Base-by-base conservation (phyloP, 2,113 vertebrate genomes). In the Lasiurus borealis region DNA sequence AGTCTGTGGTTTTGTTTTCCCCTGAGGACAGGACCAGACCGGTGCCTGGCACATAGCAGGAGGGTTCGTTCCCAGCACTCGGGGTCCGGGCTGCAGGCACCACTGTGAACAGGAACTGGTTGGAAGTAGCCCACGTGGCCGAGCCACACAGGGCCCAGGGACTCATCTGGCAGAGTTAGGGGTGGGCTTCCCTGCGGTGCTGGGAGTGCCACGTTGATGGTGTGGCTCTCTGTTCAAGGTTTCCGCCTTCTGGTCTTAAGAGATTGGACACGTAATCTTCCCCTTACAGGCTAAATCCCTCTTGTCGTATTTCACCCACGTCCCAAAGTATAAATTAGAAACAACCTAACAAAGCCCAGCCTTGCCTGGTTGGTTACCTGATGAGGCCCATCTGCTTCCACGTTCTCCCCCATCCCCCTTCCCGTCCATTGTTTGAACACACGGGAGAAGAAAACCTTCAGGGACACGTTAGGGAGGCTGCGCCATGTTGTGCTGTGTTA, bases 121-220 rank as follows among this genome's bases (percentile, higher is more conserved):
- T 9, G 31, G 40, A 36, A 81, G 48, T 44, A 36, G 52, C 31
- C 64, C 27, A 25, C 15, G 29, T 18, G 50, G 71, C 66, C 1
- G 21, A 52, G 16, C 6, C 2, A 2, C 50, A 25, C 1, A 0
- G 48, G 4, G 5, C 48, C 0, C 0, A 48, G 85, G 93, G 64
- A 18, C 85, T 76, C n/a, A 6, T 40, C 8, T 4, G 80, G 36
- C 40, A 40, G 81, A 6, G 78, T 16, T 19, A n/a, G 57, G 75
- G 64, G 34, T 27, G 1, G 29, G 34, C 69, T 83, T 81, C 77
- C 54, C 93, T 59, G 52, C 36, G 40, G 8, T 66, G 71, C 64
- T 64, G 54, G 81, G 44, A 54, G 12, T 31, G 59, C 52, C 10
- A 4, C 1, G 0, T 52, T 34, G 4, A 0, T 2, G 21, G 12